A percentile compares a stretch with the other conserved stretches of the same genome.
Conservation (phyloP, 2,797 vertebrate species). For the Tympanoctomys barrerae region DNA sequence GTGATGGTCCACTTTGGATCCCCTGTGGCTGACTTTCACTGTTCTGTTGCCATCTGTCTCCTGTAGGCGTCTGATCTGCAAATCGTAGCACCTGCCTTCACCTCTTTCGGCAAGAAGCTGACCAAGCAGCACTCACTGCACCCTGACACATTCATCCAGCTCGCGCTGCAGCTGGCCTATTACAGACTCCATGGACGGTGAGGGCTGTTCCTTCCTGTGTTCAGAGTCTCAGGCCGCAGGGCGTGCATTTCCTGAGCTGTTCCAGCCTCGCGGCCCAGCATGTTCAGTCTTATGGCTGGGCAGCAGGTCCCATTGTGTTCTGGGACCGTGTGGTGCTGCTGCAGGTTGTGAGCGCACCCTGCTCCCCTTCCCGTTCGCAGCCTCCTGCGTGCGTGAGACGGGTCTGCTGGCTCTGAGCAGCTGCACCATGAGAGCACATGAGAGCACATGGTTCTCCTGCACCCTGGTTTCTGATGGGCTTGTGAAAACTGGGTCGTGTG, state of each 20-base stretch:
- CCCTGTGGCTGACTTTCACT: neutral
- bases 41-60: slow-evolving; percentile 53
- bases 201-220: slow-evolving; percentile 56
- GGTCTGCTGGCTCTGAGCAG: neutral
- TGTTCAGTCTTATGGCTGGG: neutral
- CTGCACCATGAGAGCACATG: neutral
- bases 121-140: slow-evolving; percentile 94
- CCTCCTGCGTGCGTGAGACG: neutral
- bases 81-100: slow-evolving; percentile 92
- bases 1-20: neutral
- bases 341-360: neutral
- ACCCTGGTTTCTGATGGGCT: neutral
- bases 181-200: slow-evolving; percentile 93
- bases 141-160: slow-evolving; percentile 96
- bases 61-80: slow-evolving; percentile 92
- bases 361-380: neutral
- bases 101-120: slow-evolving; percentile 93
- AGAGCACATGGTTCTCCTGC: neutral
- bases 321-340: neutral
- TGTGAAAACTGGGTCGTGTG: neutral
- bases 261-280: neutral
- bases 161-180: slow-evolving; percentile 96
- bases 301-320: neutral
- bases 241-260: neutral
- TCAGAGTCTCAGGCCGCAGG: neutral